Evolutionary conservation across 2,888 invertebrate species (phyloP), one percentile per base, ranked within the genome.

Genomic region (Halictus ligatus): DNA sequence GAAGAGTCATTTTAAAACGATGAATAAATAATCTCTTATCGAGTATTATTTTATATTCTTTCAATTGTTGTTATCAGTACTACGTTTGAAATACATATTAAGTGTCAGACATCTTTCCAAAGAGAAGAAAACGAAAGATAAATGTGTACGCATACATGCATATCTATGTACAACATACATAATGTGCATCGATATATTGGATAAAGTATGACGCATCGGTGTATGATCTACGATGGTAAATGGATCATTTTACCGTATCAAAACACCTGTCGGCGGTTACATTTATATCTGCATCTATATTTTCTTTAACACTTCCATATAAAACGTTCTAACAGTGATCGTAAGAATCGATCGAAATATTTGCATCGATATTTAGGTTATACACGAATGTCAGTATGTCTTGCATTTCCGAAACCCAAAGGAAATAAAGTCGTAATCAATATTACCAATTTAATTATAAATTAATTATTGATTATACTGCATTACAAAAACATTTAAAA

Each of bases 321-420:
- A 25, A 2, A 60, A 29, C 40, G 35, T 40, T 60, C 3, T 48
- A n/a, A 7, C 50, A 75, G 7, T 13, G 29, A 40, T 13, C 13
- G 13, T 13, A 46, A 60, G 35, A 40, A 25, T 60, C 35, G 74
- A 54, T 54, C n/a, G 58, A 58, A 58, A 71, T 84, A 77, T 67
- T 73, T 69, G n/a, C 48, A 71, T 40, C 21, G 40, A 75, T 58
- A 74, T 75, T 75, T 78, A 84, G 84, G 78, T 84, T 83, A 83
- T 83, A 83, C 75, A 58, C 18, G 7, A 13, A 54, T 60, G 50
- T 84, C 64, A 84, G 21, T 3, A 54, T 43, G 21, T 60, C 50
- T 60, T 60, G 2, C 35, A 0, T 0, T 12, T 0, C 5, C 35
- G 2, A 10, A n/a, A n/a, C 5, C 7, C 48, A 7, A 15, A 76